phyloP scores from a whole-genome alignment of 1,140 invertebrate genomes.

The Melanaphis sacchari region DNA sequence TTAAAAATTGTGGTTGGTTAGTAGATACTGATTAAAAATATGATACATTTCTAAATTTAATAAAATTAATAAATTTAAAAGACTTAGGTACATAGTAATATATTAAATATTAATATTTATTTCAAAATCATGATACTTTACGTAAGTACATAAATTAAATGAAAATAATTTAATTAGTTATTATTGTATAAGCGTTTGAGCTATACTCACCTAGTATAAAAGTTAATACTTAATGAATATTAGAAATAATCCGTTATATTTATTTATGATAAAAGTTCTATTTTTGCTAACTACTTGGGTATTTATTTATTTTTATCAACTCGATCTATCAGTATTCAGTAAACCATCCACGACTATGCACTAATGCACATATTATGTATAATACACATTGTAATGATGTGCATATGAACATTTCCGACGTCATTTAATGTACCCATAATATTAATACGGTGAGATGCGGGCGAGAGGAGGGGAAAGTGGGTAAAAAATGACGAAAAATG shows the following conservation, averaged over 20 bases:
- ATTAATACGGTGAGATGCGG: background rate
- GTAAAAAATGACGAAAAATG: constrained; percentile 34
- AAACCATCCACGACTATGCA: background rate
- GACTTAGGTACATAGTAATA: background rate
- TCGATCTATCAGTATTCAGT: background rate
- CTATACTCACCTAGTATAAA: background rate
- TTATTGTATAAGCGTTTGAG: background rate
- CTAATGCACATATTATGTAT: constrained; percentile 1
- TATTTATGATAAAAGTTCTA: background rate
- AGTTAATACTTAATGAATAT: background rate
- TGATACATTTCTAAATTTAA: too few species aligned
- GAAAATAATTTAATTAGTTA: background rate
- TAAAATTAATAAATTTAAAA: background rate
- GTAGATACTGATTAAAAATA: too few species aligned
- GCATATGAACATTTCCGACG: background rate
- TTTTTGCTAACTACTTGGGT: background rate
- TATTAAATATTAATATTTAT: background rate
- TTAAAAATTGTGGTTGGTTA: too few species aligned
- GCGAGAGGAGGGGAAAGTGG: background rate
- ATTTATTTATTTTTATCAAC: background rate
- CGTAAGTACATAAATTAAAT: background rate
- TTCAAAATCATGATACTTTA: background rate
- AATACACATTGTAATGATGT: background rate
- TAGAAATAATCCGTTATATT: background rate
- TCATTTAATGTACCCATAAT: constrained; percentile 15